These are phyloP conservation scores for Polypedilum pembai DNA, from an alignment of 1,140 invertebrate genomes.

Conservation along the genomic window DNA sequence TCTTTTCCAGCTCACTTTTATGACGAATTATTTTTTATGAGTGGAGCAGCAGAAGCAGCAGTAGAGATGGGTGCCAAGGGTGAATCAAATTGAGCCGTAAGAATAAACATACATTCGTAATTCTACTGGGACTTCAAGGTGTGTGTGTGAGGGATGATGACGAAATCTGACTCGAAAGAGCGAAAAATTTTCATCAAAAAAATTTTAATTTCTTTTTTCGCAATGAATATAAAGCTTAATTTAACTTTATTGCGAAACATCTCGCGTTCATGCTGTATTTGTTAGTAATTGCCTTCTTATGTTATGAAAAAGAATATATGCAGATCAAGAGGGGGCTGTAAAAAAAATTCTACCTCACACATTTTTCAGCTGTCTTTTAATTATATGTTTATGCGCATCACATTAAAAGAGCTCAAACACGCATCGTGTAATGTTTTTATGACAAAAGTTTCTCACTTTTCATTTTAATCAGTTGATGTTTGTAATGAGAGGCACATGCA, in stretches of 20 bases:
- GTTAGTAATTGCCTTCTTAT: too few relatives aligned
- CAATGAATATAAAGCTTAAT: conserved; percentile 13
- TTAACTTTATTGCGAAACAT: conserved; percentile 19
- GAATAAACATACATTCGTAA: not conserved
- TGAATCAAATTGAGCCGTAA: not conserved
- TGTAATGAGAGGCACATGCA: not conserved
- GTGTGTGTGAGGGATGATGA: not conserved
- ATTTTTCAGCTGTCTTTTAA: not conserved
- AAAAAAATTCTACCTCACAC: not conserved
- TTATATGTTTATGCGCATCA: conserved; percentile 11
- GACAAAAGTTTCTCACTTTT: not conserved
- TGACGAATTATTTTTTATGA: conserved; percentile 28
- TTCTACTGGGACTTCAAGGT: not conserved
- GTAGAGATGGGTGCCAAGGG: conserved; percentile 6
- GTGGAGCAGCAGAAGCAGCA: not conserved
- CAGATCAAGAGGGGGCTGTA: not conserved
- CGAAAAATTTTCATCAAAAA: conserved; percentile 11
- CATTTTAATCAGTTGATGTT: not conserved
- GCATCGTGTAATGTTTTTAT: conserved; percentile 13
- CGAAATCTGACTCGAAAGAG: not conserved
- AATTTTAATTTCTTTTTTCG: conserved; percentile 26
- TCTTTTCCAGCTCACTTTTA: not conserved
- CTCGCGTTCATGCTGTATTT: not conserved
- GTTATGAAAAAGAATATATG: too few relatives aligned
- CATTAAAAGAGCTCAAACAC: not conserved